Conservation (phyloP, 2,888 invertebrate genomes). For the Ennomos quercinarius region DNA sequence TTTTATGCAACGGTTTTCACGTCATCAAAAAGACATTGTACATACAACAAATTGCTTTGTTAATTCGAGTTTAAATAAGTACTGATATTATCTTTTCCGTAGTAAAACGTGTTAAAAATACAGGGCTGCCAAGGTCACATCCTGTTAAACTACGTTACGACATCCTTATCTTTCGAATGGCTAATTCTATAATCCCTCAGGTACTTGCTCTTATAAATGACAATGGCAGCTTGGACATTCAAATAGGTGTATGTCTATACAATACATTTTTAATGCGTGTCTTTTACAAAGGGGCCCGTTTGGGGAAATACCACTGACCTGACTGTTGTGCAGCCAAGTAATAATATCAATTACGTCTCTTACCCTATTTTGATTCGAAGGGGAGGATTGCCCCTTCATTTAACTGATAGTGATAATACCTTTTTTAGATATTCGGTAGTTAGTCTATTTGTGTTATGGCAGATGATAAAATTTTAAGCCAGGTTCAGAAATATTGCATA, state of each 20-base stretch:
- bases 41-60: too few species aligned
- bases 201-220: conserved; percentile 11
- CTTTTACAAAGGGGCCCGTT: conserved; percentile 6
- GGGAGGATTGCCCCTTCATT: conserved; percentile 21
- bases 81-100: too few species aligned
- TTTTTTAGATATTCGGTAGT: conserved; percentile 1
- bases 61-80: too few species aligned
- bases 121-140: not conserved
- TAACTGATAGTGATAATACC: not conserved
- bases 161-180: conserved; percentile 5
- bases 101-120: too few species aligned
- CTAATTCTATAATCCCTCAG: conserved; percentile 12
- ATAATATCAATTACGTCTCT: conserved; percentile 21
- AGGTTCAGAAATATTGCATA: too few species aligned
- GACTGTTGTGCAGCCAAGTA: conserved; percentile 7
- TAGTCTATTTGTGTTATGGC: too few species aligned
- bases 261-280: conserved; percentile 13
- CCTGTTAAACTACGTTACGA: not conserved
- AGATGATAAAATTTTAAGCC: too few species aligned
- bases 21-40: too few species aligned
- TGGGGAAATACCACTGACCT: conserved; percentile 17
- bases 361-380: conserved; percentile 11
- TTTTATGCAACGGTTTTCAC: too few species aligned
- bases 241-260: conserved; percentile 12
- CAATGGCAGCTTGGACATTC: conserved; percentile 6